A percentile compares a stretch with the other conserved stretches of the same genome.
These are phyloP conservation scores for Spheniscus humboldti DNA, from an alignment of 2,797 vertebrate genomes.

Conservation along the genomic window DNA sequence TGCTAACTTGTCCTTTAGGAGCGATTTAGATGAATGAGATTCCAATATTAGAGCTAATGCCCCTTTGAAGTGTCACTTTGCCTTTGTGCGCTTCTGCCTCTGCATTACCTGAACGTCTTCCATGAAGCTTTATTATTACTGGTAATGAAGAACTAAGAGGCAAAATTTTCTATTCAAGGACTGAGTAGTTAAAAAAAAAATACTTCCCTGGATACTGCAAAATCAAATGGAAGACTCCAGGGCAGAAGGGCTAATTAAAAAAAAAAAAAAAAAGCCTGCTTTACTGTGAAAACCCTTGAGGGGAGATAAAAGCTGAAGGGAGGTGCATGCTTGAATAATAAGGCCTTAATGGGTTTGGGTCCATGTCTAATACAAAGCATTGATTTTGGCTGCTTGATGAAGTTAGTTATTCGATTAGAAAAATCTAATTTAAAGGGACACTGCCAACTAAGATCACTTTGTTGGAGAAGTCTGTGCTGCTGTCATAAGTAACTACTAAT, in stretches of 20 bases:
- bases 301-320: constrained; percentile 45
- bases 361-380: constrained; percentile 19
- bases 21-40: background rate
- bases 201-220: background rate
- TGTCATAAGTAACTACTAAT: background rate
- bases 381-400: constrained; percentile 40
- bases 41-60: background rate
- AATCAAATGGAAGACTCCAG: constrained; percentile 43
- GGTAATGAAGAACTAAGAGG: constrained; percentile 10
- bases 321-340: constrained; percentile 39
- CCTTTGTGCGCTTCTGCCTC: background rate
- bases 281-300: constrained; percentile 39
- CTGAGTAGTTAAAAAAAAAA: background rate
- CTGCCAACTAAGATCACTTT: background rate
- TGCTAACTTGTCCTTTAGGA: background rate
- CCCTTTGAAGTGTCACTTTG: background rate
- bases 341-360: constrained; percentile 29
- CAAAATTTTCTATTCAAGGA: background rate
- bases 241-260: constrained; percentile 45
- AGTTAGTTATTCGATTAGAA: constrained; percentile 15
- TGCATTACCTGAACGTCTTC: constrained; percentile 6
- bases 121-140: background rate
- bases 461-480: background rate
- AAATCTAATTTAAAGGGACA: constrained; percentile 8
- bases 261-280: background rate